Conservation (phyloP, 2,888 invertebrate species). For the Sturmia bella region DNA sequence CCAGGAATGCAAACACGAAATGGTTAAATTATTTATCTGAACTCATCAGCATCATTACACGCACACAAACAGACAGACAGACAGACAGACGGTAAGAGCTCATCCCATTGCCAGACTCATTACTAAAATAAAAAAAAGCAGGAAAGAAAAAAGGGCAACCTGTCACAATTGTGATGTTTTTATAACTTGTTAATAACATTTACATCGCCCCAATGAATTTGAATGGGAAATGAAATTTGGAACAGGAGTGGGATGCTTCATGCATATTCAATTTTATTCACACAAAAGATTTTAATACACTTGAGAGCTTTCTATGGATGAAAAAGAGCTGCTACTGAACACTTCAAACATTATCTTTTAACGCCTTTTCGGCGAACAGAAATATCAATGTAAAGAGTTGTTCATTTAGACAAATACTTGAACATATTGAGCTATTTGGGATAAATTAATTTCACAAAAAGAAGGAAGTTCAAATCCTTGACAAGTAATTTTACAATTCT, state of each 20-base stretch:
- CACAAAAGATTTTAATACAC: slow-evolving; percentile 65
- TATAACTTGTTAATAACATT: slow-evolving; percentile 69
- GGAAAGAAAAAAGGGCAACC: slow-evolving; percentile 47
- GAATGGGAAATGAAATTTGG: slow-evolving; percentile 41
- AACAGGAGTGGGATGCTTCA: slow-evolving; percentile 35
- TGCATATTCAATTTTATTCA: slow-evolving; percentile 66
- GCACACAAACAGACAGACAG: background rate
- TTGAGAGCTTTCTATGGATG: slow-evolving; percentile 54
- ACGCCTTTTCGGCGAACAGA: slow-evolving; percentile 61
- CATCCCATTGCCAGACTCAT: slow-evolving; percentile 40
- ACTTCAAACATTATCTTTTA: slow-evolving; percentile 65
- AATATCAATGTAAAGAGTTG: slow-evolving; percentile 58
- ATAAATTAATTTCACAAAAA: slow-evolving; percentile 48
- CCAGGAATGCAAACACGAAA: slow-evolving; percentile 65
- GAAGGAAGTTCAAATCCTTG: slow-evolving; percentile 28
- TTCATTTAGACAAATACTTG: slow-evolving; percentile 64
- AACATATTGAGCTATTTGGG: slow-evolving; percentile 69
- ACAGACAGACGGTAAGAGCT: background rate
- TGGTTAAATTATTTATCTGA: slow-evolving; percentile 69
- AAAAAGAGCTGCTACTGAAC: slow-evolving; percentile 16
- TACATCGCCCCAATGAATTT: slow-evolving; percentile 63
- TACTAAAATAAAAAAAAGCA: slow-evolving; percentile 16
- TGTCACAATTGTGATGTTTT: slow-evolving; percentile 66
- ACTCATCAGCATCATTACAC: slow-evolving; percentile 57
- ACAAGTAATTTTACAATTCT: slow-evolving; percentile 8